These are phyloP conservation scores for Columba guinea DNA, from an alignment of 2,797 vertebrate genomes.

Conservation along the genomic window DNA sequence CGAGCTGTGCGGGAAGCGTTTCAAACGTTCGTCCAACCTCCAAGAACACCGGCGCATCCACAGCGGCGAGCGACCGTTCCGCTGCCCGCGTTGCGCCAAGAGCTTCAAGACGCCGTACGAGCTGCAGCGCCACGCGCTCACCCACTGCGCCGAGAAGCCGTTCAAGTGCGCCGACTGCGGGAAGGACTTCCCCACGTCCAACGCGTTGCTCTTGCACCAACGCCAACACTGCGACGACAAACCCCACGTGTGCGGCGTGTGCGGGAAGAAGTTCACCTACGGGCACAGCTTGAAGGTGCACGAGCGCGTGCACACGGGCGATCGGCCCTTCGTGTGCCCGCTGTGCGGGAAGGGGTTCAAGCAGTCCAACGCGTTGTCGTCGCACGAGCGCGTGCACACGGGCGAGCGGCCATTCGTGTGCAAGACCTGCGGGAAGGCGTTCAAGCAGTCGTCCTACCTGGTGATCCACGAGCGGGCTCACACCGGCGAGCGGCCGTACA, in stretches of 20 bases:
- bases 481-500: conserved; percentile 7
- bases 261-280: conserved; percentile 50
- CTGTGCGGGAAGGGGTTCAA: conserved; percentile 68
- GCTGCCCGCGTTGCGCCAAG: conserved; percentile 60
- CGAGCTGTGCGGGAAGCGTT: conserved; percentile 64
- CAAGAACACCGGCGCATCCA: conserved; percentile 67
- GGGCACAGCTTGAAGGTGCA: conserved; percentile 60
- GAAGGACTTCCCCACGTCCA: conserved; percentile 31
- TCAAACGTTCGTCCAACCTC: conserved; percentile 69
- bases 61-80: conserved; percentile 42
- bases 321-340: conserved; percentile 41
- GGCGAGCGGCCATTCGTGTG: conserved; percentile 68
- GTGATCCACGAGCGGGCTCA: conserved; percentile 43
- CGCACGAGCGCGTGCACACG: conserved; percentile 58
- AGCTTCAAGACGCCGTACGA: conserved; percentile 65
- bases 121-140: conserved; percentile 43
- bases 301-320: conserved; percentile 40
- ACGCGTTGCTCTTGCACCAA: conserved; percentile 47
- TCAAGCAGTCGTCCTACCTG: conserved; percentile 66
- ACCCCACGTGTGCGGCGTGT: conserved; percentile 44
- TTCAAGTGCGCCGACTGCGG: conserved; percentile 40
- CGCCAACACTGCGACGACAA: conserved; percentile 22
- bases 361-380: conserved; percentile 59
- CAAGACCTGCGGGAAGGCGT: conserved; percentile 73
- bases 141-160: conserved; percentile 17